Evolutionary conservation across 2,113 vertebrate genomes (phyloP).

Genomic region (Odocoileus hemionus): DNA sequence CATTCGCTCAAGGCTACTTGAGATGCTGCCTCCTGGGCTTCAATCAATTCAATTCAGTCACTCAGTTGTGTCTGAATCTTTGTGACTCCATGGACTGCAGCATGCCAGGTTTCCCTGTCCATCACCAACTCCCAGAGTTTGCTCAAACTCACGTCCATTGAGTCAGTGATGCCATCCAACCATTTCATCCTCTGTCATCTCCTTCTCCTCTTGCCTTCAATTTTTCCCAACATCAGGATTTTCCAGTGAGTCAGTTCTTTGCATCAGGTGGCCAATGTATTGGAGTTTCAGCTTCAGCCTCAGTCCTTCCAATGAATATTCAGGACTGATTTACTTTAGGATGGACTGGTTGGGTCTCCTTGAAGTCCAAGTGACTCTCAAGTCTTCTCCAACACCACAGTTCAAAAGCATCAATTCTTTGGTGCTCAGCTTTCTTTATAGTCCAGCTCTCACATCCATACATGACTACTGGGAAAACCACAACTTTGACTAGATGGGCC

Average conservation of each 20-base stretch:
- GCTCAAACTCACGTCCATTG: neutral
- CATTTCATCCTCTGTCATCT: neutral
- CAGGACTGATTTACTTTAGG: neutral
- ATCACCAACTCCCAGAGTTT: accelerated
- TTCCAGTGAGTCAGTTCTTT: neutral
- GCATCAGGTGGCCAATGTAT: neutral
- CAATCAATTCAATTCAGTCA: neutral
- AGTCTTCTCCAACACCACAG: neutral
- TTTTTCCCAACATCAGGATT: neutral
- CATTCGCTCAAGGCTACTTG: neutral
- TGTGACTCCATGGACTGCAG: neutral
- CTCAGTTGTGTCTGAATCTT: neutral
- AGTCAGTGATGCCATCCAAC: neutral
- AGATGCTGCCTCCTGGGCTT: neutral
- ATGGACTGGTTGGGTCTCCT: neutral
- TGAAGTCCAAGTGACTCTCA: neutral
- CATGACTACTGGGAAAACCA: neutral
- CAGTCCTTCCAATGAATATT: neutral
- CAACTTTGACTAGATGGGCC: neutral
- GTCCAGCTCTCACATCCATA: neutral
- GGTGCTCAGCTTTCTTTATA: neutral
- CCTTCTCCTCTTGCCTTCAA: neutral
- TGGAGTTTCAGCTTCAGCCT: neutral
- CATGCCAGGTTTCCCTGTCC: accelerated
- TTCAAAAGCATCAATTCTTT: neutral